Percentiles rank a stretch among this genome's conserved stretches.
Conservation (phyloP, 2,888 invertebrate genomes). For the Caenorhabditis doughertyi region DNA sequence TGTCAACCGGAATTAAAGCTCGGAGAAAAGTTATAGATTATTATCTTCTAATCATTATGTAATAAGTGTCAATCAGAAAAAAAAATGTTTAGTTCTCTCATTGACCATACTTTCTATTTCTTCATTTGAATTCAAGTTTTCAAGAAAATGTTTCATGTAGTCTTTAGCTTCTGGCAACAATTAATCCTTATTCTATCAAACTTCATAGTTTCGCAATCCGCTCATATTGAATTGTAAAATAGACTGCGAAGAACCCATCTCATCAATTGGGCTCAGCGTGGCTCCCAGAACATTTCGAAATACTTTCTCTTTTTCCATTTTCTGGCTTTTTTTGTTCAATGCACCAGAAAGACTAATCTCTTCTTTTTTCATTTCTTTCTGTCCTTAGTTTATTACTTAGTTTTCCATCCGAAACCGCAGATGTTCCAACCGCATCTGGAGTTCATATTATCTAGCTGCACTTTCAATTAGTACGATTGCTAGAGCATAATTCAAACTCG, state of each 20-base stretch:
- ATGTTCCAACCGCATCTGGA: not conserved
- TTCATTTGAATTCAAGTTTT: too few relatives aligned
- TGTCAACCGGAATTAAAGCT: constrained; percentile 32
- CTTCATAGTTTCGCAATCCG: not conserved
- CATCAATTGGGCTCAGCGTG: constrained; percentile 20
- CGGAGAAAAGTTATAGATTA: not conserved
- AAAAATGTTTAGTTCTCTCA: not conserved
- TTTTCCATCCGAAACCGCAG: not conserved
- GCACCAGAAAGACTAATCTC: constrained; percentile 6
- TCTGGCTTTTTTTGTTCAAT: constrained; percentile 14
- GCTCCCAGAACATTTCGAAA: constrained; percentile 30
- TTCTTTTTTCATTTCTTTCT: not conserved
- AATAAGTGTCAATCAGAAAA: constrained; percentile 7
- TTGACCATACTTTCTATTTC: not conserved
- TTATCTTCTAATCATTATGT: not conserved
- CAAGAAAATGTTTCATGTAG: too few relatives aligned
- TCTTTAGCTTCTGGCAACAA: not conserved
- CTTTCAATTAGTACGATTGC: too few relatives aligned
- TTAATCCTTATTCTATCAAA: not conserved
- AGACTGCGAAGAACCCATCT: not conserved
- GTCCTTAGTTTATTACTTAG: not conserved
- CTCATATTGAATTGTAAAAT: not conserved
- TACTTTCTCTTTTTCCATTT: constrained; percentile 15
- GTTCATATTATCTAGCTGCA: not conserved
- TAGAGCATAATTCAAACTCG: too few relatives aligned